phyloP scores from a whole-genome alignment of 2,888 invertebrate genomes.

The Bombylius discolor region DNA sequence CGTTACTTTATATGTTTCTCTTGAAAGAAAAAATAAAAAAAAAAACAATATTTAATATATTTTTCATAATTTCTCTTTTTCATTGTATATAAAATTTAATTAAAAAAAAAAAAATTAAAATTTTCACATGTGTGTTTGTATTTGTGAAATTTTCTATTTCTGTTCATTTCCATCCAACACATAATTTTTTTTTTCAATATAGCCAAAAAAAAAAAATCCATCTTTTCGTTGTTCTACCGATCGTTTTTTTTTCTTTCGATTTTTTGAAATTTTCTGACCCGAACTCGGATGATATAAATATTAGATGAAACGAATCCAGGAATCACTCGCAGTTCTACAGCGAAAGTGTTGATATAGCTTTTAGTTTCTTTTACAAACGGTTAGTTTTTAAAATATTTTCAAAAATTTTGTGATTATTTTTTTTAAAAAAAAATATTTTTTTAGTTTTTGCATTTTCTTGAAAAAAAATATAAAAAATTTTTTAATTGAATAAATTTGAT shows the following conservation, averaged over 20 bases:
- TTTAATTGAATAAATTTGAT: background rate
- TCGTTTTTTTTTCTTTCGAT: slow-evolving; percentile 8
- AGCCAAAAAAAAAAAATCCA: too few relatives aligned
- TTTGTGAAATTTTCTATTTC: slow-evolving; percentile 12
- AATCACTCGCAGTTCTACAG: slow-evolving; percentile 38
- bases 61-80: too few relatives aligned
- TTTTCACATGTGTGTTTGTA: background rate
- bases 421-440: slow-evolving; percentile 4
- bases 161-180: slow-evolving; percentile 7
- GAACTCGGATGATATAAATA: slow-evolving; percentile 32
- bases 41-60: too few relatives aligned
- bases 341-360: slow-evolving; percentile 37
- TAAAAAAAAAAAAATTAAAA: too few relatives aligned
- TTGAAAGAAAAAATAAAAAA: too few relatives aligned
- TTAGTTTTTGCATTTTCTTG: background rate
- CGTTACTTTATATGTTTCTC: too few relatives aligned
- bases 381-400: slow-evolving; percentile 19
- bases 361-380: slow-evolving; percentile 30
- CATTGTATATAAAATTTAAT: too few relatives aligned
- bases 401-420: background rate
- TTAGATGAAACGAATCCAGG: slow-evolving; percentile 34
- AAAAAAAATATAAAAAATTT: background rate
- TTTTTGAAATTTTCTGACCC: slow-evolving; percentile 1
- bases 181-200: background rate
- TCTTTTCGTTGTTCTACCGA: background rate